These are phyloP conservation scores for Ctenicera cuprea DNA, from an alignment of 2,888 invertebrate genomes.

Conservation along the genomic window DNA sequence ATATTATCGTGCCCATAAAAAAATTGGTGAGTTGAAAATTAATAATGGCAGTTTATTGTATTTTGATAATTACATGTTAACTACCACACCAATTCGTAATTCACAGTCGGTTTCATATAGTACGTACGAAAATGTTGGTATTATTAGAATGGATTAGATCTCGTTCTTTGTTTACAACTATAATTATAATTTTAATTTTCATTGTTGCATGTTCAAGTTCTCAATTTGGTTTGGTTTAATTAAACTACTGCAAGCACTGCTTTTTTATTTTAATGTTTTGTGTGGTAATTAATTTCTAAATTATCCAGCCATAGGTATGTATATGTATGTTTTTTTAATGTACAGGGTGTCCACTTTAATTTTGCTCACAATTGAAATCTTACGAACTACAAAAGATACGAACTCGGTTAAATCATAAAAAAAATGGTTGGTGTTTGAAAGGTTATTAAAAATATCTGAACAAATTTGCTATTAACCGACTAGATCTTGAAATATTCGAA, in stretches of 20 bases:
- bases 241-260: neutral
- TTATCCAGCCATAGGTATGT: neutral
- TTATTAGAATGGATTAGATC: slow-evolving; percentile 37
- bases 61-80: slow-evolving; percentile 39
- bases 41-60: slow-evolving; percentile 40
- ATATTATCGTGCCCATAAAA: slow-evolving; percentile 10
- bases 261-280: neutral
- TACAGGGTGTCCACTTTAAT: too few species aligned
- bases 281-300: neutral
- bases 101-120: neutral
- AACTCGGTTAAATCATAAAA: too few species aligned
- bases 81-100: slow-evolving; percentile 3
- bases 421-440: too few species aligned
- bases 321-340: too few species aligned
- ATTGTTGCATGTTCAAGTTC: neutral
- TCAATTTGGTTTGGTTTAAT: slow-evolving; percentile 20
- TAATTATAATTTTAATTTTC: slow-evolving; percentile 31
- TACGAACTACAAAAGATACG: too few species aligned
- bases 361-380: too few species aligned
- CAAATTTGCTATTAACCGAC: too few species aligned
- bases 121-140: slow-evolving; percentile 3
- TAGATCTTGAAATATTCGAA: too few species aligned
- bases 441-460: too few species aligned
- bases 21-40: slow-evolving; percentile 31
- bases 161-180: slow-evolving; percentile 34